These are phyloP conservation scores for Galerucella calmariensis DNA, from an alignment of 2,888 invertebrate species.

Conservation along the genomic window DNA sequence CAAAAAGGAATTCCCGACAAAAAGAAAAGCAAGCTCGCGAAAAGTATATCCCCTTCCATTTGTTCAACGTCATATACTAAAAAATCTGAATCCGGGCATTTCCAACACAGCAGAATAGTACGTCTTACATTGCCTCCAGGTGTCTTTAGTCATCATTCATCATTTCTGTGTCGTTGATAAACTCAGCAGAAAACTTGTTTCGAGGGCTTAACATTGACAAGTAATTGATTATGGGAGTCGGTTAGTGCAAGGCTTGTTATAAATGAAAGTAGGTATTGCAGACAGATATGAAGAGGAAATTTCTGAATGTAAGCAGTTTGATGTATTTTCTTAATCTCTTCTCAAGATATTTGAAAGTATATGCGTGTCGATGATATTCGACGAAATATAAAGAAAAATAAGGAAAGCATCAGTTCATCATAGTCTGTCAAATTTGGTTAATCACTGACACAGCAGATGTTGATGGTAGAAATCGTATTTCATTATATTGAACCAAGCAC, in stretches of 20 bases:
- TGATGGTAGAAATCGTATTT: too few relatives aligned
- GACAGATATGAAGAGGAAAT: slow-evolving; percentile 21
- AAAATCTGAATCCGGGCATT: slow-evolving; percentile 38
- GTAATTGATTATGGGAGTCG: slow-evolving; percentile 37
- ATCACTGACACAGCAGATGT: too few relatives aligned
- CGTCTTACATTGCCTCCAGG: slow-evolving; percentile 40
- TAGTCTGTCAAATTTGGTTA: too few relatives aligned
- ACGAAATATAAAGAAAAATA: background rate
- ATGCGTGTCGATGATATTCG: background rate
- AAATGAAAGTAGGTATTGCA: slow-evolving; percentile 30
- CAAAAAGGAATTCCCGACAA: slow-evolving; percentile 7
- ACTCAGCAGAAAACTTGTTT: slow-evolving; percentile 45
- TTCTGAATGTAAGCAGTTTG: slow-evolving; percentile 15
- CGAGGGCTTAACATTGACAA: slow-evolving; percentile 38
- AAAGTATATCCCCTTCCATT: slow-evolving; percentile 31
- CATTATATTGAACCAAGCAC: too few relatives aligned
- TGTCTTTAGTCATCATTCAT: slow-evolving; percentile 59
- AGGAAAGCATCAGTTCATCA: too few relatives aligned
- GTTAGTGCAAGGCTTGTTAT: slow-evolving; percentile 28
- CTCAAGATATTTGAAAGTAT: background rate
- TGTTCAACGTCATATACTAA: slow-evolving; percentile 36
- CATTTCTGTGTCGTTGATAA: slow-evolving; percentile 56
- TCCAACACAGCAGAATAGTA: slow-evolving; percentile 23
- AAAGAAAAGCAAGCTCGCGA: slow-evolving; percentile 26
- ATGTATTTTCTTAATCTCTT: background rate